These are phyloP conservation scores for Ectropis crepuscularia DNA, from an alignment of 2,888 invertebrate species.

Conservation along the genomic window DNA sequence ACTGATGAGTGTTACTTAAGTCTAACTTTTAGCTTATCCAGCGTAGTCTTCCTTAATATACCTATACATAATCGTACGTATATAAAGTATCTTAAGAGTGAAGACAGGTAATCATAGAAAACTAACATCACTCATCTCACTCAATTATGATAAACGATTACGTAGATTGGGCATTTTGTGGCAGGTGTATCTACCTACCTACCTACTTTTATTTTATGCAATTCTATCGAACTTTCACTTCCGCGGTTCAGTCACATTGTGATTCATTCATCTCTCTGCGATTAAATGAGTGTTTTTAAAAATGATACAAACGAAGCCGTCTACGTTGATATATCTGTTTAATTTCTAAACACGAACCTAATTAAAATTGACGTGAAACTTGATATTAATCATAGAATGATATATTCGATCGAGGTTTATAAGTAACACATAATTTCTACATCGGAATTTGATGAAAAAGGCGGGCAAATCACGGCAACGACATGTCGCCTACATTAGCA, in stretches of 20 bases:
- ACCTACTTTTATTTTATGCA: constrained; percentile 49
- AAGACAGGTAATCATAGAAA: constrained; percentile 1
- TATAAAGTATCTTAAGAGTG: background rate
- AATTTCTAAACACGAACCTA: constrained; percentile 10
- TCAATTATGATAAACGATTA: constrained; percentile 35
- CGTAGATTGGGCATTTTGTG: constrained; percentile 35
- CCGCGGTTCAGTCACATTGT: constrained; percentile 60
- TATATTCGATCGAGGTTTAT: constrained; percentile 33
- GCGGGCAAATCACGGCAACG: constrained; percentile 31
- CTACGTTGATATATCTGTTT: background rate
- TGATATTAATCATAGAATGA: constrained; percentile 22
- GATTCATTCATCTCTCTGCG: constrained; percentile 34
- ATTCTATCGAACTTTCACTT: constrained; percentile 72
- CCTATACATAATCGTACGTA: no score
- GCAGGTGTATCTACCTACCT: constrained; percentile 23
- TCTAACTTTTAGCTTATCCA: no score
- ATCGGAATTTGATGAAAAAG: constrained; percentile 31
- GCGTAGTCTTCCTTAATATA: no score
- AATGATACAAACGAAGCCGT: constrained; percentile 7
- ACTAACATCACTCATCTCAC: constrained; percentile 3
- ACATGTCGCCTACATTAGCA: constrained; percentile 35
- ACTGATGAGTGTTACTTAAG: no score
- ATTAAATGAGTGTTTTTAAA: constrained; percentile 34
- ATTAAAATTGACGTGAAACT: constrained; percentile 12
- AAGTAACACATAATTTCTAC: constrained; percentile 32